phyloP scores from a whole-genome alignment of 92 coral and sea anemone species.

The Umimayanthus chanpuru region DNA sequence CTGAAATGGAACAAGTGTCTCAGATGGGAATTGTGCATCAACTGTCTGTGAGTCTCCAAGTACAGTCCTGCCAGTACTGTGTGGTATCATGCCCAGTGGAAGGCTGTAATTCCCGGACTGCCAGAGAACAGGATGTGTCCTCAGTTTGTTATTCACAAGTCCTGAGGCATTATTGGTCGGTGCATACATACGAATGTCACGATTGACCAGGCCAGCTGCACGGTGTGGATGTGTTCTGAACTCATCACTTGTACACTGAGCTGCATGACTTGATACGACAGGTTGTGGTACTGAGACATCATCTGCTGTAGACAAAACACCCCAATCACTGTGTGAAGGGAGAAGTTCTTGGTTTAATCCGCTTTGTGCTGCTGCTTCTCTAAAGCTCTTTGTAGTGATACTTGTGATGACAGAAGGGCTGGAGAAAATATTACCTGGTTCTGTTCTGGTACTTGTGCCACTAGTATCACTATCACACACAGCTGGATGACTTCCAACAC shows the following conservation, averaged over 20 bases:
- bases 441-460: neutral
- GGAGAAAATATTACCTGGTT: neutral
- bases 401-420: neutral
- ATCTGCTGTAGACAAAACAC: neutral
- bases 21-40: neutral
- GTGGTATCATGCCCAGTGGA: conserved; percentile 56
- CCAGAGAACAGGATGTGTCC: conserved; percentile 61
- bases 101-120: conserved; percentile 51
- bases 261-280: neutral
- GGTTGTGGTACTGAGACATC: neutral
- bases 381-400: neutral
- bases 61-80: neutral
- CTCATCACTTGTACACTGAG: neutral
- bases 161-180: neutral
- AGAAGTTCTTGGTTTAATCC: neutral
- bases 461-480: conserved; percentile 28
- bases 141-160: neutral
- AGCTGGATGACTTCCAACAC: neutral
- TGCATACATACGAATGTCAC: neutral
- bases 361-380: neutral
- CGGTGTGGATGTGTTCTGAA: neutral
- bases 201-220: neutral
- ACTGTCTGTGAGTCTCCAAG: neutral
- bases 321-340: neutral
- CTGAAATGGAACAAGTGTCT: neutral